Base-by-base conservation (phyloP, 2,888 invertebrate species). In the Cheiracanthium punctorium region DNA sequence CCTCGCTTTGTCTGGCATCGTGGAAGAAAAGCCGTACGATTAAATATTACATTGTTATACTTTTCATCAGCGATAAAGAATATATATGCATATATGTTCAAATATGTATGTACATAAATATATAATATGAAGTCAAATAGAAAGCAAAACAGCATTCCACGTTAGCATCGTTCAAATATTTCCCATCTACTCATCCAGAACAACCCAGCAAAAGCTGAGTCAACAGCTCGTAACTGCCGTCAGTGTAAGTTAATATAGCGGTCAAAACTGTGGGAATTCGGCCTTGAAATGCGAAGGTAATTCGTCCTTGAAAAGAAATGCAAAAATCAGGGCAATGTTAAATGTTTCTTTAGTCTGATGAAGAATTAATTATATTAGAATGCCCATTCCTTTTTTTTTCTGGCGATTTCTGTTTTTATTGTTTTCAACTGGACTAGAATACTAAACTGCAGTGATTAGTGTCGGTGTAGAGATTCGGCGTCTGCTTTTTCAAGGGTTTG, bases 291-390 rank as follows among this genome's bases (percentile, higher is more conserved):
- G 7, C 4, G 58, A 24, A 24, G 58, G 24, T 8, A 58, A 58
- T 58, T 58, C 58, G 58, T 20, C 58, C 58, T 58, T 58, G 24
- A 48, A 48, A 17, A 17, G 37, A n/a, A n/a, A 5, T 37, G 37
- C 24, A 58, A 58, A 24, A 58, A 58, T 58, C 58, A 58, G 58
- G 58, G 58, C 58, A 58, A 58, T 58, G 58, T 58, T 20, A 58
- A 58, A 4, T 20, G 58, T 58, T 48, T 48, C 10, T 48, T 48
- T 17, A 17, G 43, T 7, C 17, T 48, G 43, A 48, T 48, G 43
- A 48, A 48, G 17, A 48, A 48, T 48, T 48, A 48, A 48, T 48
- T 48, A 17, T 10, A 48, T 12, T 48, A 48, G 43, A 48, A 48
- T 48, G 43, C 17, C 7, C 7, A 37, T 37, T 37, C 10, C 10